Evolutionary conservation across 2,113 vertebrate species (phyloP), one percentile per base, ranked within the genome.

Genomic region (Trogon melanurus): DNA sequence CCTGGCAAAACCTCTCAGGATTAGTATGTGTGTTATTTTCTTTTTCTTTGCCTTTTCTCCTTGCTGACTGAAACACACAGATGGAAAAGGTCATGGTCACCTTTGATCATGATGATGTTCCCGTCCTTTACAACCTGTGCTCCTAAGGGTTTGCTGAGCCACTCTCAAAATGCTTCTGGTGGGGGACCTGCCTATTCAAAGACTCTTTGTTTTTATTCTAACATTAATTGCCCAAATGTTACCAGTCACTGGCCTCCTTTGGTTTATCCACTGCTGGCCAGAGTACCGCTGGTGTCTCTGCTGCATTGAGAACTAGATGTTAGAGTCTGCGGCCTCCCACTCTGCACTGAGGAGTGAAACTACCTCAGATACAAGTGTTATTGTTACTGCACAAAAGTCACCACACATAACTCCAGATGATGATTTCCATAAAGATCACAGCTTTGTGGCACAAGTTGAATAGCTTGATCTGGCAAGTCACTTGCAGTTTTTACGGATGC

Each of bases 301-400:
- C 32, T 36, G 41, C 44, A 38, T 85, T 92, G 90, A 96, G 51
- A 84, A 79, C 66, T 53, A 41, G 18, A 36, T 81, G 34, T 76
- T 74, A 61, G 93, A 95, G 48, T 76, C 79, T 88, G n/a, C 48
- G 48, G 36, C 91, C 50, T 91, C 56, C n/a, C 74, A 72, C 12
- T 83, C n/a, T 76, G 61, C 65, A 70, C 34, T 88, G 89, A 96
- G 88, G 67, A 32, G 11, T 95, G 57, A 57, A 95, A 96, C 56
- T 57, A 84, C 76, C 27, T 85, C 48, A 64, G n/a, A 60, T 32
- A 54, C 26, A 62, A 61, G 20, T 84, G 89, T 83, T 92, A 54
- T 47, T 86, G 85, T 89, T 95, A 22, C 51, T 80, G 45, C 22
- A 62, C 17, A 65, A 47, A 87, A 95, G 57, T 85, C 51, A 56